phyloP scores from a whole-genome alignment of 2,888 invertebrate genomes.

The Heliconius cydno region DNA sequence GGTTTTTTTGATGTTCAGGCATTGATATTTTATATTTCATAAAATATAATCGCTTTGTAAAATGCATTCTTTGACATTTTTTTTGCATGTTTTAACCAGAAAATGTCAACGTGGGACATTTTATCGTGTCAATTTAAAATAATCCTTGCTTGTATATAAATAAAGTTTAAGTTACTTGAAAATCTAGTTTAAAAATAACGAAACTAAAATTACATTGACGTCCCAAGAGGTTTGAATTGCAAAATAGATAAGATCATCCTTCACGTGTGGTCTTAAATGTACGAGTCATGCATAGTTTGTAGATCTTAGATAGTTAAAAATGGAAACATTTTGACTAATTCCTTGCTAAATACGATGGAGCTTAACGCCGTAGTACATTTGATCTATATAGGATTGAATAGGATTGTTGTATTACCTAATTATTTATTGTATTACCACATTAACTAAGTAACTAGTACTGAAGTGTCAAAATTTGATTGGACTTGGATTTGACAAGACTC shows the following conservation, averaged over 20 bases:
- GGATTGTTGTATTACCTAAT: neutral
- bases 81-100: slow-evolving; percentile 51
- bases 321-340: neutral
- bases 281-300: slow-evolving; percentile 41
- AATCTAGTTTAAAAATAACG: neutral
- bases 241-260: slow-evolving; percentile 69
- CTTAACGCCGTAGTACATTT: neutral
- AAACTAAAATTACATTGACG: slow-evolving; percentile 31
- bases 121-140: slow-evolving; percentile 40
- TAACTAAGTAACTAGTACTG: too few relatives aligned
- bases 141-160: neutral
- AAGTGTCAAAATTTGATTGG: too few relatives aligned
- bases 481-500: too few relatives aligned
- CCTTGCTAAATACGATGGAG: neutral
- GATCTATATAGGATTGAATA: neutral
- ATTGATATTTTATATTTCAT: too few relatives aligned
- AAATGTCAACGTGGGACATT: slow-evolving; percentile 65
- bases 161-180: slow-evolving; percentile 50
- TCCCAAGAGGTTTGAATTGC: slow-evolving; percentile 57
- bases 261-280: slow-evolving; percentile 68
- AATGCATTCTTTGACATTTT: neutral
- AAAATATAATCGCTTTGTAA: neutral
- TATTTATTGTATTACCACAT: neutral
- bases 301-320: slow-evolving; percentile 40
- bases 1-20: too few relatives aligned